phyloP scores from a whole-genome alignment of 2,888 invertebrate species.

The Drosophila recens region DNA sequence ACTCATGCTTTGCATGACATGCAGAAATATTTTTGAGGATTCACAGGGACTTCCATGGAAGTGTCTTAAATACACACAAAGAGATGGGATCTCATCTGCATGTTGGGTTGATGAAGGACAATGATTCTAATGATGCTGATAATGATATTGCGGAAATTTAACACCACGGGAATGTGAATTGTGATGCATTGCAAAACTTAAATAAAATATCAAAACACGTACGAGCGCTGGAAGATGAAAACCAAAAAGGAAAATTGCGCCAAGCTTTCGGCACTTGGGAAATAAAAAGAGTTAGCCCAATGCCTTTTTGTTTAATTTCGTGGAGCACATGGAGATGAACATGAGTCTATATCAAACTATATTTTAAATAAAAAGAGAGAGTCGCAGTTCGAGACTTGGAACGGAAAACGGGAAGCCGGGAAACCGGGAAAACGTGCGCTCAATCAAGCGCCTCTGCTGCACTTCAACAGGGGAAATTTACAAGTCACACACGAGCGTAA shows the following conservation, averaged over 20 bases:
- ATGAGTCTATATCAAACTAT: constrained; percentile 26
- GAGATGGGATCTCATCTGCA: constrained; percentile 4
- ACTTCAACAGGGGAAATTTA: constrained; percentile 76
- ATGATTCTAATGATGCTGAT: constrained; percentile 32
- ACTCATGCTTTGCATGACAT: constrained; percentile 77
- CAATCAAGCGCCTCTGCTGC: constrained; percentile 74
- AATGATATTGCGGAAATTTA: constrained; percentile 62
- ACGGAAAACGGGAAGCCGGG: constrained; percentile 34
- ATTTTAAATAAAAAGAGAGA: constrained; percentile 60
- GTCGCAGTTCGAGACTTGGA: constrained; percentile 22
- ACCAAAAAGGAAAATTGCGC: constrained; percentile 62
- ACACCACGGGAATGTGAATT: constrained; percentile 4
- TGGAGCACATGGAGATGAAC: constrained; percentile 29
- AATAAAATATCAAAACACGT: constrained; percentile 64
- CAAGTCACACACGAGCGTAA: constrained; percentile 66
- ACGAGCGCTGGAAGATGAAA: constrained; percentile 11
- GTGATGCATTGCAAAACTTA: constrained; percentile 41
- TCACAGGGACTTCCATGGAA: constrained; percentile 1
- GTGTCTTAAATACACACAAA: constrained; percentile 33
- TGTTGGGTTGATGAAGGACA: constrained; percentile 42
- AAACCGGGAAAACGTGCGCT: constrained; percentile 73
- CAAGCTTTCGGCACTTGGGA: constrained; percentile 61
- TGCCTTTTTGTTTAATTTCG: constrained; percentile 57
- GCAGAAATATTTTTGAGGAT: constrained; percentile 53
- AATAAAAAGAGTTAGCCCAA: constrained; percentile 68